Conservation (phyloP, 2,888 invertebrate species). For the Trimorus sp. region DNA sequence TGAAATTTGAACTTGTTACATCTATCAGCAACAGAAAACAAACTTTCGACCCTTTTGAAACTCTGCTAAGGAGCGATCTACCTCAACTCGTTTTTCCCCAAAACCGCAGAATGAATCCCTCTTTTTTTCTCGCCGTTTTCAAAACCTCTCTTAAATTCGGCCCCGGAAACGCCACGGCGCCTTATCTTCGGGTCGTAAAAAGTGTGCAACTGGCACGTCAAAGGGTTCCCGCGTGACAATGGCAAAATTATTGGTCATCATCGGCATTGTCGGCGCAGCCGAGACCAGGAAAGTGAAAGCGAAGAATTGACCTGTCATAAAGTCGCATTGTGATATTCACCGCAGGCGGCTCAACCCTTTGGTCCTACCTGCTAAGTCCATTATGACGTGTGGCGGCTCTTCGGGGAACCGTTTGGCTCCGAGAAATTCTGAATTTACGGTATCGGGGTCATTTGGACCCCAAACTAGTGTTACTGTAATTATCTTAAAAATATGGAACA, state of each 20-base stretch:
- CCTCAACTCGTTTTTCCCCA: too few relatives aligned
- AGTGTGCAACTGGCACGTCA: slow-evolving; percentile 7
- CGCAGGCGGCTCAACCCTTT: slow-evolving; percentile 71
- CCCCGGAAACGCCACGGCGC: not conserved
- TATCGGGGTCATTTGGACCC: too few relatives aligned
- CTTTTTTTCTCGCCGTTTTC: not conserved
- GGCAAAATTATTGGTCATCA: slow-evolving; percentile 74
- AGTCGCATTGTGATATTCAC: slow-evolving; percentile 63
- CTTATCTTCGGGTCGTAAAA: slow-evolving; percentile 35
- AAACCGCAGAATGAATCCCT: not conserved
- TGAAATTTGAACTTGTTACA: too few relatives aligned
- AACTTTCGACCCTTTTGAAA: too few relatives aligned
- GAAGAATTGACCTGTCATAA: slow-evolving; percentile 70
- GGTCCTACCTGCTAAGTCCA: slow-evolving; percentile 37
- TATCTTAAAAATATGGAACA: too few relatives aligned
- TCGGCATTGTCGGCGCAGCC: slow-evolving; percentile 69
- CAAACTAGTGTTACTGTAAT: too few relatives aligned
- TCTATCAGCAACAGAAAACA: too few relatives aligned
- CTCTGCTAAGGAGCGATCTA: too few relatives aligned
- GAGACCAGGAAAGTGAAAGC: slow-evolving; percentile 64
- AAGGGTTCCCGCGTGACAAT: slow-evolving; percentile 66
- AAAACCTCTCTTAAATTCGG: too few relatives aligned
- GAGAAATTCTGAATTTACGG: too few relatives aligned
- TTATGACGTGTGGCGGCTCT: slow-evolving; percentile 9
- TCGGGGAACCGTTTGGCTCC: too few relatives aligned